A percentile compares a stretch with the other conserved stretches of the same genome.
Evolutionary conservation across 1,140 invertebrate species (phyloP).

Genomic region (Holcopasites calliopsidis): DNA sequence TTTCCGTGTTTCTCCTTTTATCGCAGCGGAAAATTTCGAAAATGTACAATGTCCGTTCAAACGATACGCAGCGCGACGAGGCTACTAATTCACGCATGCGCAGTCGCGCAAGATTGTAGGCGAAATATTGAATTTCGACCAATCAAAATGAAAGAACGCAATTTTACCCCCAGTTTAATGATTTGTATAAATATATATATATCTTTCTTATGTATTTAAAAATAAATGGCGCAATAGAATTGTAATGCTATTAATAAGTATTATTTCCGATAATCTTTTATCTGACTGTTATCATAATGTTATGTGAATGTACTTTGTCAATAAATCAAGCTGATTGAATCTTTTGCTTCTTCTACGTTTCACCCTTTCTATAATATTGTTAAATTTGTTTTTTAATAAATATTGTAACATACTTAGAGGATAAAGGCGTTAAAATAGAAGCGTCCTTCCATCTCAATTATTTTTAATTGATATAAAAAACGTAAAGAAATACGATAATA

Average conservation of each 20-base stretch:
- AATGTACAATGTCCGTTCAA: conserved; percentile 18
- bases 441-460: conserved; percentile 50
- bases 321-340: no score
- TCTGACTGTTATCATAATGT: no score
- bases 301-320: no score
- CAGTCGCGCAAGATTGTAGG: neutral
- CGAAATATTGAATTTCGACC: neutral
- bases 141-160: neutral
- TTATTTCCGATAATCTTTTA: no score
- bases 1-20: neutral
- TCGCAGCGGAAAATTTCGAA: neutral
- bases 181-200: neutral
- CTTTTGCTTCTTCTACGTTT: no score
- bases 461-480: conserved; percentile 68
- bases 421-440: conserved; percentile 5
- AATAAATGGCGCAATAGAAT: neutral
- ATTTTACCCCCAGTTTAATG: neutral
- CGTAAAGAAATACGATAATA: conserved; percentile 56
- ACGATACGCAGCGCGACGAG: neutral
- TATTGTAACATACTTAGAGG: neutral
- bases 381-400: neutral
- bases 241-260: neutral
- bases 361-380: no score
- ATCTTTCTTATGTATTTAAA: neutral
- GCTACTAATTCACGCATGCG: neutral